Evolutionary conservation across 2,113 vertebrate genomes (phyloP), one percentile per base, ranked within the genome.

Genomic region (Anguilla rostrata): DNA sequence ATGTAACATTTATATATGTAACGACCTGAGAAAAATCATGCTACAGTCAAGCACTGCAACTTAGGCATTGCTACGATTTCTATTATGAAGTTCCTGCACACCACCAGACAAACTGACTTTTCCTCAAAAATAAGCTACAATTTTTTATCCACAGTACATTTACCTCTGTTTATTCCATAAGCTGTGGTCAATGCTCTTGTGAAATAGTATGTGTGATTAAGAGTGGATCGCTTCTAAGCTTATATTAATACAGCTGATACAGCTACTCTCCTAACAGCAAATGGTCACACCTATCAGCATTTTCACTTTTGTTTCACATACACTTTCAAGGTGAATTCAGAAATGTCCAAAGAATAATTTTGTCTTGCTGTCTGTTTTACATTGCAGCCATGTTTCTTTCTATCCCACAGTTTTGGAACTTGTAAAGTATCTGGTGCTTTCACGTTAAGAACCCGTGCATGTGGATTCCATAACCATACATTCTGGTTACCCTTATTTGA

Each of bases 181-280:
- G 82, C 79, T 86, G 86, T 90, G 93, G 94, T 94, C 93, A 91
- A 75, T 83, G 84, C 91, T 89, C 89, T 39, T 83, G 88, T 89
- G 90, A 94, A 93, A 93, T 85, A 89, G 92, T 86, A 89, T 80
- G 53, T 80, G 60, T 82, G 88, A 84, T 88, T 83, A 85, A 83
- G 87, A 89, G 88, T 88, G 81, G 78, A 81, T 84, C 46, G 22
- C 84, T 16, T 1, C 34, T 34, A 34, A n/a, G 5, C 49, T 83
- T 57, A 56, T 57, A 83, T 40, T 26, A 56, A n/a, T n/a, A 83
- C 43, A 83, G 26, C 46, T 2, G 82, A n/a, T 57, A n/a, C 46
- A 83, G 82, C 82, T 56, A 26, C 26, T 16, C 49, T 57, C 82
- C n/a, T 4, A 9, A 34, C 26, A 5, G 6, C 29, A 34, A 14